Evolutionary conservation across 1,140 invertebrate species (phyloP), one percentile per base, ranked within the genome.

Genomic region (Diachasma alloeum): DNA sequence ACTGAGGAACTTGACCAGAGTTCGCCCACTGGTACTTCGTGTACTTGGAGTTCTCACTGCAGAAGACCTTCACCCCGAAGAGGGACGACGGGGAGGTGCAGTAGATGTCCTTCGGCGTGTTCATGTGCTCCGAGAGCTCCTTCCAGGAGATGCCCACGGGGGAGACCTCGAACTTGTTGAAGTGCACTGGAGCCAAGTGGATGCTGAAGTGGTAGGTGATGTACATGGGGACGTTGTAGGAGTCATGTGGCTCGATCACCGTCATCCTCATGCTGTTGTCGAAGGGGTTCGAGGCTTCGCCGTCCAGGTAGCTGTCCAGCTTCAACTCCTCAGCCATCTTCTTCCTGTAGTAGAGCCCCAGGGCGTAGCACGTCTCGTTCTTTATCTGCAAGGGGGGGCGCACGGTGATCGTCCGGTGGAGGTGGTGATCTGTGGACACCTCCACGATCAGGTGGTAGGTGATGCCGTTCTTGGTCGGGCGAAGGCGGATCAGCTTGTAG

Each of bases 201-300:
- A 97, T 87, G 76, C 93, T 92, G 83, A 94, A 96, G 83, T 96
- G 94, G 85, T 96, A 96, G 4, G 95, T 95, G 24, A 96, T 92
- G 80, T 93, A 93, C 22, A 96, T 87, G 15, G 96, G 96, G 53
- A 96, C 91, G 80, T 93, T 93, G 83, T 93, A 96, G 0, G 91
- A 91, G 78, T 95, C 92, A 78, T 94, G 93, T 0, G 94, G 93
- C 80, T 94, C 94, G 11, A 97, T 87, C 19, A 95, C 93, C 0
- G 92, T 90, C 72, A 96, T 91, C 74, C 93, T 91, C 86, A 94
- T 92, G 56, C 93, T 93, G 31, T 95, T 93, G 79, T 94, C 92
- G 86, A 96, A 96, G 0, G 95, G 95, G 89, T 95, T 95, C 15
- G 91, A 92, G 13, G 93, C 89, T 72, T 94, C 91, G 5, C 94